phyloP scores from a whole-genome alignment of 2,888 invertebrate genomes.

The Parnassius glacialis region DNA sequence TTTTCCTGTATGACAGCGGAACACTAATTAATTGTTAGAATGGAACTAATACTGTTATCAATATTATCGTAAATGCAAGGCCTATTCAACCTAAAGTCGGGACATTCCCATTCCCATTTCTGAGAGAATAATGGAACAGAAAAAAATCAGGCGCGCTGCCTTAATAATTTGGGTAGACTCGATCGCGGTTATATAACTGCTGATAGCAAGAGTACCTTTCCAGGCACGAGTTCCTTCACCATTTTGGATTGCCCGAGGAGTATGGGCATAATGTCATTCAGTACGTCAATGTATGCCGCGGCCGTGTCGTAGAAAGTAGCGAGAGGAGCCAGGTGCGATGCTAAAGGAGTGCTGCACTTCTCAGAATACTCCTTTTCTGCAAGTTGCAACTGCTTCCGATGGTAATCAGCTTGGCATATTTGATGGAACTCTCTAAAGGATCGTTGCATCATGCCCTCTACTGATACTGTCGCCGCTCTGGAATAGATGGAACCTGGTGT shows the following conservation, averaged over 20 bases:
- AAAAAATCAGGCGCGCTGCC: no score
- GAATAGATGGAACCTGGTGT: not conserved
- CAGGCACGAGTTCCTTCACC: slow-evolving; percentile 84
- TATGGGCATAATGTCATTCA: slow-evolving; percentile 80
- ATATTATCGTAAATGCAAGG: no score
- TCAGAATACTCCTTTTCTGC: slow-evolving; percentile 82
- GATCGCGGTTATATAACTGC: slow-evolving; percentile 48
- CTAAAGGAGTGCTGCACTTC: slow-evolving; percentile 75
- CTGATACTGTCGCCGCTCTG: slow-evolving; percentile 91
- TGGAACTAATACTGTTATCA: no score
- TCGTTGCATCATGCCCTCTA: slow-evolving; percentile 97
- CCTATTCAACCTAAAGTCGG: no score
- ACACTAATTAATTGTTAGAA: no score
- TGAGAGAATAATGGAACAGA: no score
- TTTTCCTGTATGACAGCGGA: no score
- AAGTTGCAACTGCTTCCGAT: slow-evolving; percentile 82
- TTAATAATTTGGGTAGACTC: no score
- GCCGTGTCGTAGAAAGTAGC: slow-evolving; percentile 85
- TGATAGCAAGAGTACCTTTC: slow-evolving; percentile 87
- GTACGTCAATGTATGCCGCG: slow-evolving; percentile 80
- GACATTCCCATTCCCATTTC: no score
- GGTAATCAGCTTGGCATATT: slow-evolving; percentile 83
- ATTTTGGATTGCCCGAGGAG: slow-evolving; percentile 77
- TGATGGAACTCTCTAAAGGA: slow-evolving; percentile 89
- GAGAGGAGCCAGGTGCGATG: slow-evolving; percentile 83